Evolutionary conservation across 2,888 invertebrate genomes (phyloP).

Genomic region (Xestia c-nigrum): DNA sequence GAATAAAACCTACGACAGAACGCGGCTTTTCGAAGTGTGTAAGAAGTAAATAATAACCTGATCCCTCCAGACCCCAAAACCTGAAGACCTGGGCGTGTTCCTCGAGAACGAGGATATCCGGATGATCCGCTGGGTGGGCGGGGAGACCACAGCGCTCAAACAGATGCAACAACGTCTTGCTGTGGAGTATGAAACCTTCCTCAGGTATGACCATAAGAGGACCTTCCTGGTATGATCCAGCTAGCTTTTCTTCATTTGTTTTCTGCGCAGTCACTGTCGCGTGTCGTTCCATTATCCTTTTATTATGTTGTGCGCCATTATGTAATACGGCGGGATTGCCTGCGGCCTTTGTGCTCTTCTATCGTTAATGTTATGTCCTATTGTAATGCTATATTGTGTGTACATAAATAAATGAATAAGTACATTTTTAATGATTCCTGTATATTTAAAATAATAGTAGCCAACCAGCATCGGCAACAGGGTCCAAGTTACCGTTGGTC

Average conservation of each 20-base stretch:
- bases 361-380: too few relatives aligned
- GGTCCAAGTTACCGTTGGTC: too few relatives aligned
- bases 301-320: background rate
- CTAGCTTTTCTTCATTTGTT: background rate
- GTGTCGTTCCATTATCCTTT: background rate
- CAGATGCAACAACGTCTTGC: constrained; percentile 90
- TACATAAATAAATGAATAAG: too few relatives aligned
- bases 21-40: background rate
- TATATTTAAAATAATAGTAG: too few relatives aligned
- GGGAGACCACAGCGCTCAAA: constrained; percentile 91
- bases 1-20: background rate
- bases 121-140: constrained; percentile 92
- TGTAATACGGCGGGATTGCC: too few relatives aligned
- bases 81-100: constrained; percentile 90
- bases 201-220: constrained; percentile 73
- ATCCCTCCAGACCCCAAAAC: constrained; percentile 85
- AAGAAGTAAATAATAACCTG: background rate
- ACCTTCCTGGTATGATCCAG: background rate
- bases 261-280: background rate
- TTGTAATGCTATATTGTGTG: too few relatives aligned
- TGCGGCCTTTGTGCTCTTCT: too few relatives aligned
- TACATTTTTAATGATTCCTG: too few relatives aligned
- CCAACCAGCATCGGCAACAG: too few relatives aligned
- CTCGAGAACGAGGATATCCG: constrained; percentile 87
- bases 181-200: constrained; percentile 89